Evolutionary conservation across 2,888 invertebrate genomes (phyloP), one percentile per base, ranked within the genome.

Genomic region (Scaptomyza cyrtandrae): DNA sequence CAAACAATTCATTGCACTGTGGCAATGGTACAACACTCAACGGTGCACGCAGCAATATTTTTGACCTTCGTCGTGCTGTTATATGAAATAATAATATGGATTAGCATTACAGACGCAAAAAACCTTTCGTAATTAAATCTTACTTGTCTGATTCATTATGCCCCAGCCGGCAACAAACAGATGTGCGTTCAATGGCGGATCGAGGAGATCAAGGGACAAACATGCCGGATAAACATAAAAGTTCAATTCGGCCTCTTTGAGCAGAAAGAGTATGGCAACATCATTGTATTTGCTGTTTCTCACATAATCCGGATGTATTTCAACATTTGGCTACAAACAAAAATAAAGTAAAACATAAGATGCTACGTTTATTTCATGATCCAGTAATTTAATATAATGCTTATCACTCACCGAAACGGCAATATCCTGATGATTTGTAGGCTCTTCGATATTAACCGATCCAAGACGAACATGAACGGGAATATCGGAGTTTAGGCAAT

Each of bases 121-220:
- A 24, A 24, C 1, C 2, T 5, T 24, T n/a, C 3, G 13, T 1
- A 19, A 33, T n/a, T 14, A 6, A 2, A 1, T 76, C 86, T 73
- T 71, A 91, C 91, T 89, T 7, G 66, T 79, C 19, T 56, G 75
- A 69, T 90, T 84, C 16, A 88, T 69, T 0, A 78, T 62, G 1
- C 91, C 91, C 91, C 91, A 91, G n/a, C 91, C 91, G 27, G 90
- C 77, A 1, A 90, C 91, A 61, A 71, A 90, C 9, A 90, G 65
- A 33, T 60, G 61, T 1, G 75, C 29, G 0, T 37, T 37, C 2
- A 55, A 6, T 3, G 83, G 77, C 0, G 91, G 86, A 76, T 91
- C 91, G 0, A 2, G 29, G 5, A 31, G 7, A 3, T 85, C 60
- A 0, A 86, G 76, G 41, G 90, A 75, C 41, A 91, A 55, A 45